Conservation (phyloP, 2,888 invertebrate genomes). For the Pseudococcus jackbeardsleyi region DNA sequence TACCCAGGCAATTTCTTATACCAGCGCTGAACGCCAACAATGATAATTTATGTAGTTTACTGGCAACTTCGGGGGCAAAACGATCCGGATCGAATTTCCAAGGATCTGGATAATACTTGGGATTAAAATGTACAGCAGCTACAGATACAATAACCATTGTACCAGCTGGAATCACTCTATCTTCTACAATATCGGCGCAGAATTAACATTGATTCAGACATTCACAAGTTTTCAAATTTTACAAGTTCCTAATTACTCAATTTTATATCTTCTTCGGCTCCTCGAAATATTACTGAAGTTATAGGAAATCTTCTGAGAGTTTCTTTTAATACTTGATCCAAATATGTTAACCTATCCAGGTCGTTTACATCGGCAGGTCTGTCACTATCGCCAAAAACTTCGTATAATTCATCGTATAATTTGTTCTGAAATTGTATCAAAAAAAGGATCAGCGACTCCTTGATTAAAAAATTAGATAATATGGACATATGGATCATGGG, state of each 20-base stretch:
- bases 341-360: conserved; percentile 68
- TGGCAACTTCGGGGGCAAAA: conserved; percentile 65
- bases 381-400: conserved; percentile 67
- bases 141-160: conserved; percentile 63
- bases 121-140: conserved; percentile 64
- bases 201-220: too few species aligned
- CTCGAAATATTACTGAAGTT: conserved; percentile 44
- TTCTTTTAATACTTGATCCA: conserved; percentile 67
- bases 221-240: too few species aligned
- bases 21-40: conserved; percentile 67
- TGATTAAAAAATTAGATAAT: neutral
- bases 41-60: conserved; percentile 65
- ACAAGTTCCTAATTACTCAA: neutral
- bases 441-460: neutral
- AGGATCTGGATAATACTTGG: conserved; percentile 66
- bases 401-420: conserved; percentile 66
- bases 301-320: conserved; percentile 66
- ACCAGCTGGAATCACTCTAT: conserved; percentile 65
- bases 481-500: too few species aligned
- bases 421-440: conserved; percentile 64
- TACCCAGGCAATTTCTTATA: conserved; percentile 66
- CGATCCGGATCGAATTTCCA: conserved; percentile 66
- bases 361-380: conserved; percentile 71
- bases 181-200: neutral
- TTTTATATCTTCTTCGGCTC: conserved; percentile 32